Base-by-base conservation (phyloP, 2,797 vertebrate species). In the Sus cebifrons region DNA sequence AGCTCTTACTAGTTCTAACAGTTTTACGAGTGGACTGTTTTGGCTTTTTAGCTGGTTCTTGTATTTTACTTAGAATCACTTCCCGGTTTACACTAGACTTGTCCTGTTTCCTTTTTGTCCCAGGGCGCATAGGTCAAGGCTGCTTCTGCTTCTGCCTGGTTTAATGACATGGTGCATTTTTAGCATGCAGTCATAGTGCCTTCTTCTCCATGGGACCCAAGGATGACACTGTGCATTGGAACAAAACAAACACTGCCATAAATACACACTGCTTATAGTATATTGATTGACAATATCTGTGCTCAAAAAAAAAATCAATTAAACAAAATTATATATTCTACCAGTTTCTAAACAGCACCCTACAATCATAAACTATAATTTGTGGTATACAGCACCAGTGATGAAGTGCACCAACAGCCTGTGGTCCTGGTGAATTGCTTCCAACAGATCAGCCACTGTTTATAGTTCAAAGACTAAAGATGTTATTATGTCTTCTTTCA, bases 241-340 rank as follows among this genome's bases (percentile, higher is more conserved):
- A 89, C 10, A 94, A 94, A 95, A 91, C 49, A 82, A 95, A 67
- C 73, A 91, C 49, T 70, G 44, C 32, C n/a, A 68, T 91, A 84
- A 91, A 77, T 54, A n/a, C 60, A 15, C 52, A 90, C 82, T 92
- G 64, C 54, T 96, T 64, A 85, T 17, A 60, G 6, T 56, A 6
- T 36, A 95, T 60, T 84, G 86, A 94, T 89, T 94, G 85, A 84
- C 14, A 92, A 62, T 95, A 75, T 58, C 23, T 77, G 15, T 71
- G 27, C 16, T 85, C 56, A 36, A 32, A 74, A 49, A 49, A 49
- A 94, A 96, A 84, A 90, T 83, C 60, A 91, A 58, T 86, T 83
- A 91, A 68, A 36, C 13, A 90, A 85, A 74, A 94, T 89, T 56
- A 52, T 8, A 89, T 49, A 25, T n/a, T 67, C 1, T 9, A n/a